Base-by-base conservation (phyloP, 2,888 invertebrate genomes). In the Scaeva pyrastri region DNA sequence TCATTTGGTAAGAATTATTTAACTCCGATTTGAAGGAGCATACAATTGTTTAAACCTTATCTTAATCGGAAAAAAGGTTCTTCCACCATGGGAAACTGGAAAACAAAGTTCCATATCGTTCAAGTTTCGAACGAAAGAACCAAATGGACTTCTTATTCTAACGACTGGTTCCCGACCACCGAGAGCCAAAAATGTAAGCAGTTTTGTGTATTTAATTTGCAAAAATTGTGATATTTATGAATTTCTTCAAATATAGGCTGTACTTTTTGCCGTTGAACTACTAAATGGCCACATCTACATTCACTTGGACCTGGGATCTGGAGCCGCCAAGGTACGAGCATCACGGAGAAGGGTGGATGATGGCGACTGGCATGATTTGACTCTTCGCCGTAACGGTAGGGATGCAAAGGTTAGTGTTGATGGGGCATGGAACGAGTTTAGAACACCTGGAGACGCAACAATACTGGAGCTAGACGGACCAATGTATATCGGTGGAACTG, bases 51-150 rank as follows among this genome's bases (percentile, higher is more conserved):
- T 1, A 12, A 19, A 19, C 16, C 39, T 21, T 5, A 36, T 19
- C 6, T 2, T 7, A 31, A 31, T n/a, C n/a, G n/a, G 7, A 31
- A 19, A 41, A 16, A 8, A 92, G 92, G 90, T 92, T 71, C 93
- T 98, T 90, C 98, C 98, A 55, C 96, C 97, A 74, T 98, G 98
- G 98, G 97, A 97, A 91, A 97, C 97, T 2, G 96, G 97, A 90
- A 96, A 96, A 91, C 95, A 96, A 31, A 98, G 98, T 83, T 97
- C 96, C 36, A 96, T 98, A 90, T 96, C 97, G 55, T 97, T 98
- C 93, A 98, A 98, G 93, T 97, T 99, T 91, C 95, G 98, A 86
- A 99, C 99, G 58, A 97, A 97, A 91, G 98, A 99, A 92, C 96
- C 97, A 8, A 97, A 98, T 91, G 99, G 99, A 26, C 94, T 99